phyloP scores from a whole-genome alignment of 2,113 vertebrate genomes.

The Hippopotamus amphibius region DNA sequence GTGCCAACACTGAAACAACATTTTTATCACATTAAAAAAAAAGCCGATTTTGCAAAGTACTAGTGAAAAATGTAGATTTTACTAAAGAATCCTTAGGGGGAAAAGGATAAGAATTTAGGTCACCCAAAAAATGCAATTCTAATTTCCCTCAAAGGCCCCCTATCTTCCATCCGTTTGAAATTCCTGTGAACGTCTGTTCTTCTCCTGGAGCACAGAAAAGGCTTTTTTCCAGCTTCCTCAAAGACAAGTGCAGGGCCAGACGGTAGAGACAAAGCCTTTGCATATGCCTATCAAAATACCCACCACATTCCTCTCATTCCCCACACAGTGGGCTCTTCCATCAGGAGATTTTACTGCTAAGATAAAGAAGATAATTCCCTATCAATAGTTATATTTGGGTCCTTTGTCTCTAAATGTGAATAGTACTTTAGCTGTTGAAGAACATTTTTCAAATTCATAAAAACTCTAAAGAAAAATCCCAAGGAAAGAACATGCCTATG shows the following conservation, averaged over 20 bases:
- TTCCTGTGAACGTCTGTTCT: neutral
- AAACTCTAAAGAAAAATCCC: neutral
- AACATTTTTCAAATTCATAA: slow-evolving; percentile 10
- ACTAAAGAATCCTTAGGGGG: neutral
- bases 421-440: neutral
- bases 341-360: neutral
- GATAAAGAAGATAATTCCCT: neutral
- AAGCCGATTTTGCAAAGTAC: slow-evolving; percentile 2
- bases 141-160: neutral
- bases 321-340: neutral
- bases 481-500: neutral
- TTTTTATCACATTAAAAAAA: slow-evolving; percentile 49
- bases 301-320: fast-evolving
- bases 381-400: neutral
- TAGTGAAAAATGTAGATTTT: slow-evolving; percentile 47
- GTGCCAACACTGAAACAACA: slow-evolving; percentile 14
- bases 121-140: neutral
- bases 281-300: neutral
- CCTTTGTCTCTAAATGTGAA: neutral
- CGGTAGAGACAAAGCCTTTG: neutral
- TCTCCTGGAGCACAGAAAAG: neutral
- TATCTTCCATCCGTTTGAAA: neutral
- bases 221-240: neutral
- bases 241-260: neutral
- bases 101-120: slow-evolving; percentile 56